Evolutionary conservation across 2,888 invertebrate species (phyloP).

Genomic region (Parnassius mnemosyne): DNA sequence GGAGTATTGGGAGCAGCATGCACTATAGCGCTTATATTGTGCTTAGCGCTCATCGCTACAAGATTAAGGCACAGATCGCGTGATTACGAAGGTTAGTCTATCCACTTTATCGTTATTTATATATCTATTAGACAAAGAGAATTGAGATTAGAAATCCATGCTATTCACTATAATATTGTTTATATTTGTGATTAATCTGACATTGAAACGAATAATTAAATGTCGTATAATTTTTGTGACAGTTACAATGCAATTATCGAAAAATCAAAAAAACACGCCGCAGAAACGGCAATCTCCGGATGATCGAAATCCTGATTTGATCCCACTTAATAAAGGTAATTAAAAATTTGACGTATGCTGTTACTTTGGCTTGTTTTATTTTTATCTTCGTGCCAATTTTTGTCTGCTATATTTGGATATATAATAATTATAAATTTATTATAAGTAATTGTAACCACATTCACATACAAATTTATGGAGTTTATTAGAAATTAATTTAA

Average conservation of each 20-base stretch:
- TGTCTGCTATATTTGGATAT: too few species aligned
- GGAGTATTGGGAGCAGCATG: conserved; percentile 85
- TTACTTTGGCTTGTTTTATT: too few species aligned
- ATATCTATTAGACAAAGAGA: neutral
- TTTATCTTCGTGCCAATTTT: too few species aligned
- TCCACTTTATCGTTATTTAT: neutral
- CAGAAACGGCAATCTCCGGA: conserved; percentile 83
- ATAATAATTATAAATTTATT: too few species aligned
- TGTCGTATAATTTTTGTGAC: conserved; percentile 25
- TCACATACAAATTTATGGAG: too few species aligned
- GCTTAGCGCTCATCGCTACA: conserved; percentile 83
- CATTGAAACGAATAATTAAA: too few species aligned
- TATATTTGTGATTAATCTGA: too few species aligned
- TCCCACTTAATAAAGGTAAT: conserved; percentile 92
- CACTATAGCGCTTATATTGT: conserved; percentile 84
- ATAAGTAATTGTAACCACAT: too few species aligned
- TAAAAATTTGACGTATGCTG: neutral
- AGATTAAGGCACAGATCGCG: conserved; percentile 78
- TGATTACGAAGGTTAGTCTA: conserved; percentile 72
- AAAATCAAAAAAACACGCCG: conserved; percentile 82
- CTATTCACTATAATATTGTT: too few species aligned
- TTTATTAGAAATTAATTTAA: neutral
- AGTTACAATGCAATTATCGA: conserved; percentile 67
- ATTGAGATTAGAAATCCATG: too few species aligned
- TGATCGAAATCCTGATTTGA: conserved; percentile 92